Conservation (phyloP, 2,113 vertebrate species). For the Sapajus apella region DNA sequence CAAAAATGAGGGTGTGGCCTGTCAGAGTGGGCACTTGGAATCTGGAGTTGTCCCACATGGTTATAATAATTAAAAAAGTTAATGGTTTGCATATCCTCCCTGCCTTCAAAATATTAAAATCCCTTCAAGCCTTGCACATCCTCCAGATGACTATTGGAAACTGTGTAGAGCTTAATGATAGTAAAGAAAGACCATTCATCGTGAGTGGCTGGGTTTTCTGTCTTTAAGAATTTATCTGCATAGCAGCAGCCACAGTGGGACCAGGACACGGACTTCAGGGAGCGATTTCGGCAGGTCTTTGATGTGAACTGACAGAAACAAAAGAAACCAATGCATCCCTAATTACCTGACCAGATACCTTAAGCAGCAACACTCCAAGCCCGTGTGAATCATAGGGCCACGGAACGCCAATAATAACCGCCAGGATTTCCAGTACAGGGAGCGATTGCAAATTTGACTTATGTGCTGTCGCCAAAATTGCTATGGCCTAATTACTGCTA, state of each 20-base stretch:
- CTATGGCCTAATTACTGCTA: slow-evolving; percentile 77
- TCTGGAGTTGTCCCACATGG: background rate
- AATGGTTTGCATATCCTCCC: slow-evolving; percentile 16
- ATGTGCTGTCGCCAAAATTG: slow-evolving; percentile 41
- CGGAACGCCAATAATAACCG: slow-evolving; percentile 56
- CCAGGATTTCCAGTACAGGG: slow-evolving; percentile 75
- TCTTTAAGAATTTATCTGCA: background rate
- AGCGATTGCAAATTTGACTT: slow-evolving; percentile 66
- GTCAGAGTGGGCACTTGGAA: background rate
- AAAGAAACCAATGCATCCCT: background rate
- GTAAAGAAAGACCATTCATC: background rate
- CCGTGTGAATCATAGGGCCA: slow-evolving; percentile 71
- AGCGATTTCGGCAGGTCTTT: background rate
- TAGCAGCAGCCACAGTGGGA: background rate
- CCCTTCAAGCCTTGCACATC: background rate
- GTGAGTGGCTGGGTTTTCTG: background rate
- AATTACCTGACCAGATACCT: slow-evolving; percentile 72
- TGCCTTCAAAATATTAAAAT: background rate
- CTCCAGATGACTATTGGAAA: background rate
- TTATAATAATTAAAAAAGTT: slow-evolving; percentile 42
- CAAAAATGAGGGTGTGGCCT: background rate
- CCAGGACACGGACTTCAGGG: background rate
- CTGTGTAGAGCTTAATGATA: background rate
- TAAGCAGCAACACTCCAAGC: slow-evolving; percentile 57
- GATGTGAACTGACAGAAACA: background rate